Evolutionary conservation across 2,888 invertebrate genomes (phyloP), one percentile per base, ranked within the genome.

Genomic region (Masnerella sp.): DNA sequence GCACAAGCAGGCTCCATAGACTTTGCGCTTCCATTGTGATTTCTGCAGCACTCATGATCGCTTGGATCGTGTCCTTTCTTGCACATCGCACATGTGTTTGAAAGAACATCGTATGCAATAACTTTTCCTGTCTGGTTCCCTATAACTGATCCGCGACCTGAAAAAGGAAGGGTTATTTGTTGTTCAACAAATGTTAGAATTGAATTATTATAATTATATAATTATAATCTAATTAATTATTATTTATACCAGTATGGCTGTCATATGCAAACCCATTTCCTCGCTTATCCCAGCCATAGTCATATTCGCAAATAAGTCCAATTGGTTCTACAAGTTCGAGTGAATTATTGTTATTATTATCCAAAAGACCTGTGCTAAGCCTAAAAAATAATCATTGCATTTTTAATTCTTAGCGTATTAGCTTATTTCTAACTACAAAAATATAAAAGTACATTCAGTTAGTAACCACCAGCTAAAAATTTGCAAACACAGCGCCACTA

Each of bases 1-100:
- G 42, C 64, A 5, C 28, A 5, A 5, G 52, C 43, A 2, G 76
- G 61, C 20, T 78, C 72, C 78, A 78, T 64, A 12, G 54, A 43
- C 20, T 64, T 64, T 3, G 52, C 22, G 15, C 43, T 52, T 12
- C 64, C 64, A n/a, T 4, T 17, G 11, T 54, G 32, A 18, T 64
- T 64, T 20, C 54, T 64, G n/a, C 54, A n/a, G n/a, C 64, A 64
- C 8, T 43, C 64, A 42, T 58, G 65, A 12, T 72, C 30, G 1
- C 43, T 25, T 1, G 43, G n/a, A 14, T 11, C 0, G 15, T 64
- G 51, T n/a, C 51, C 64, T 5, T 25, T 14, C 9, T 34, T 32
- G 28, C 52, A 64, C 36, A 43, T 64, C 11, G 64, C 32, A 17
- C 64, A 64, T n/a, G 12, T 18, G 7, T 32, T 18, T 1, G 1